Base-by-base conservation (phyloP, 2,113 vertebrate genomes). In the Centropus bengalensis region DNA sequence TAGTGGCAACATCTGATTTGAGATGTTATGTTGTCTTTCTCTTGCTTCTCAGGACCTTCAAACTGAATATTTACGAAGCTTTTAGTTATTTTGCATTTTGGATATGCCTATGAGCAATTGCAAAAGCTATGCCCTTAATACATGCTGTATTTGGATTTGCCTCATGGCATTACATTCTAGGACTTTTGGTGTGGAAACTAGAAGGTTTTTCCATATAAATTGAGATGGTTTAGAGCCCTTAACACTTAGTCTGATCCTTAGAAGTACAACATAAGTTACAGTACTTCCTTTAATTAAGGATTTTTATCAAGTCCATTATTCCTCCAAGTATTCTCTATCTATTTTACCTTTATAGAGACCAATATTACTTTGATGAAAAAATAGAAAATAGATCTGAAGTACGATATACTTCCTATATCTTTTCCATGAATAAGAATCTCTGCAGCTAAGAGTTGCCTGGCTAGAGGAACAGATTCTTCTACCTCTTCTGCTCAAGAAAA, bases 231-330 rank as follows among this genome's bases (percentile, higher is more conserved):
- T 88, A 63, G 23, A 71, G 14, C 28, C 86, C 38, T 76, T 45
- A 86, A 51, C 56, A 47, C 15, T 44, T 89, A 2, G 23, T 92
- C 21, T 90, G 71, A 83, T 63, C 76, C 82, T 88, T 83, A 63
- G n/a, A 88, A 86, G 5, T 20, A 86, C 38, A 84, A 56, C 13
- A 70, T 19, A 42, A 69, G 12, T 14, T 83, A 52, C 15, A 70
- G 14, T 24, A 7, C 6, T 73, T 80, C 54, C 22, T 68, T 30
- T 86, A 84, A 81, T 63, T 45, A 88, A 88, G 23, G 56, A 49
- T 75, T 83, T 93, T 83, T 88, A 75, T 40, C 33, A 78, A 81
- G 11, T 86, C 26, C 58, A 6, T 95, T 88, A 68, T 88, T 90
- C 55, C 44, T 88, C 20, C 33, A 75, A 52, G 28, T 58, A 40